Percentiles rank a stretch among this genome's conserved stretches.
Conservation (phyloP, 2,797 vertebrate species). For the Ceyx erithaca region DNA sequence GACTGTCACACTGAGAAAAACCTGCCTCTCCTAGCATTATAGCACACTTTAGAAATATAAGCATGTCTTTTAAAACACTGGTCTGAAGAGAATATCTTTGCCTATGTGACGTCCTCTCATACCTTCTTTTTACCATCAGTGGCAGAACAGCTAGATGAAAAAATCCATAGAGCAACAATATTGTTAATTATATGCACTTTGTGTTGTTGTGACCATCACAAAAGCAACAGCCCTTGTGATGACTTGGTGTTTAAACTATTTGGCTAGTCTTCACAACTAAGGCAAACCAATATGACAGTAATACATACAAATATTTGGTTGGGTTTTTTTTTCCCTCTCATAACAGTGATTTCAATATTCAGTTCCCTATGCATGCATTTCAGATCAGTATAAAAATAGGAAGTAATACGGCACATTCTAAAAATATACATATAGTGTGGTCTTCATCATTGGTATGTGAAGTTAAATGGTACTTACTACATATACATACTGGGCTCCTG, state of each 20-base stretch:
- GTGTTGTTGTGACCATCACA: not conserved
- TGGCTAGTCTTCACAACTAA: not conserved
- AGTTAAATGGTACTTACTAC: not conserved
- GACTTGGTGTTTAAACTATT: not conserved
- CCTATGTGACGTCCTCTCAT: fast-evolving
- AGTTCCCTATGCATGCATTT: not conserved
- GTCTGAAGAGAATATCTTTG: not conserved
- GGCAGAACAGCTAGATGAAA: not conserved
- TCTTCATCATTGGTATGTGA: not conserved
- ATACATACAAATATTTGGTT: not conserved
- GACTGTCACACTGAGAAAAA: not conserved
- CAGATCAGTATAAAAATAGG: slow-evolving; percentile 41
- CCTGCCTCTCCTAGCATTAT: not conserved
- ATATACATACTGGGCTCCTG: not conserved
- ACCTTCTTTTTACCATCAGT: not conserved
- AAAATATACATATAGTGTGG: not conserved
- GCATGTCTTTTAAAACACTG: not conserved
- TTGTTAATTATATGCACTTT: not conserved
- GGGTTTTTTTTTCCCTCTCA: too few relatives aligned
- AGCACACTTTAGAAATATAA: not conserved
- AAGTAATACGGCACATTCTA: not conserved
- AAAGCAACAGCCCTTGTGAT: not conserved
- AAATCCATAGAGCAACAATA: not conserved
- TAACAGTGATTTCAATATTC: not conserved
- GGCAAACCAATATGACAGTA: not conserved